Base-by-base conservation (phyloP, 2,888 invertebrate species). In the Cyclophora albipunctata region DNA sequence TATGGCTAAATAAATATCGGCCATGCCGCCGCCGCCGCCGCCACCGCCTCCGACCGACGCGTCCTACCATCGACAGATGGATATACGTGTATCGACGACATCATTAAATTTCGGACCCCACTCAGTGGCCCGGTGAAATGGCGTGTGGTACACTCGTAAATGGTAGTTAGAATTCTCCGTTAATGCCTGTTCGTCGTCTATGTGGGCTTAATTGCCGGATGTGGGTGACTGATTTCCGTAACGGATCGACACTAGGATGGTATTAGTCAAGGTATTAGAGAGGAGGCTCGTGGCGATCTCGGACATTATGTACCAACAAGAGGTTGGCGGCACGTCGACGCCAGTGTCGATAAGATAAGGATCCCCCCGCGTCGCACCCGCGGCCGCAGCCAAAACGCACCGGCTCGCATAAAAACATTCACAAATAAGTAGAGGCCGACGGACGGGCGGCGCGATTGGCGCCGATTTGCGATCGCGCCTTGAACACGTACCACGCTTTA, bases 1-100 rank as follows among this genome's bases (percentile, higher is more conserved):
- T 86, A 86, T 85, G 85, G 84, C 84, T 86, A 87, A 86, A 87
- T 87, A 87, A 86, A 87, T 87, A 86, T 85, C 85, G 82, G 78
- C 79, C 83, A 79, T 75, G 82, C 84, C 81, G 78, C 78, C 80
- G 77, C 77, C 73, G 63, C 69, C 75, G 64, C 74, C 71, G 67
- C 71, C 68, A 79, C 77, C n/a, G 20, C 43, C 33, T 33, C 43
- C 20, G 33, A 68, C 75, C 78, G 74, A 73, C 78, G 76, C 75
- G 73, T 63, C 80, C 76, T 73, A 73, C 47, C 56, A 76, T 73
- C 78, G 74, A 74, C 85, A 84, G 81, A 84, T 81, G 84, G 75
- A 80, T 76, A 75, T 78, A 70, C 69, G 71, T 71, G 67, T 77
- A 80, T 75, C 79, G 78, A 81, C 82, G 81, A 82, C 81, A 80